Conservation (phyloP, 1,140 invertebrate species). For the Cotesia glomerata region DNA sequence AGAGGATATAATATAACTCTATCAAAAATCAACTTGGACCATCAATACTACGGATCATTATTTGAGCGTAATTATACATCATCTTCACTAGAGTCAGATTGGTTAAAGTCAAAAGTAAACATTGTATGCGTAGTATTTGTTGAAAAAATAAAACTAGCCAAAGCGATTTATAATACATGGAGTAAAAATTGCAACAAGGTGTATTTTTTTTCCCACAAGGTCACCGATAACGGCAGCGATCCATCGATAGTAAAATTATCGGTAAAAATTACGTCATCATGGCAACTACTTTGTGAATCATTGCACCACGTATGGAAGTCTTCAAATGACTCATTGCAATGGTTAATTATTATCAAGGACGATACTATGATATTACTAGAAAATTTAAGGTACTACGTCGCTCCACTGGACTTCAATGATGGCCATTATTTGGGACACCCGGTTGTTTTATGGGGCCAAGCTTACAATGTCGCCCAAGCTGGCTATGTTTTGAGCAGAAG, state of each 20-base stretch:
- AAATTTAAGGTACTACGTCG: slow-evolving; percentile 61
- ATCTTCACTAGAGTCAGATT: slow-evolving; percentile 48
- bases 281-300: slow-evolving; percentile 59
- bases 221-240: slow-evolving; percentile 33
- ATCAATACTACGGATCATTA: slow-evolving; percentile 40
- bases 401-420: slow-evolving; percentile 49
- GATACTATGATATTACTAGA: slow-evolving; percentile 62
- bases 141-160: slow-evolving; percentile 48
- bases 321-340: slow-evolving; percentile 42
- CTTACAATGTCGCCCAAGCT: slow-evolving; percentile 63
- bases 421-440: slow-evolving; percentile 65
- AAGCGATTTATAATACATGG: slow-evolving; percentile 54
- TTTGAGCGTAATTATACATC: background rate
- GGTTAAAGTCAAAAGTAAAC: slow-evolving; percentile 48
- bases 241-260: slow-evolving; percentile 45
- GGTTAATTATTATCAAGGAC: slow-evolving; percentile 63
- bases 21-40: slow-evolving; percentile 45
- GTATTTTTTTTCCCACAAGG: slow-evolving; percentile 49
- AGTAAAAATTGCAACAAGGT: slow-evolving; percentile 53
- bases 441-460: slow-evolving; percentile 59
- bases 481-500: slow-evolving; percentile 64
- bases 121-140: slow-evolving; percentile 56
- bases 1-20: slow-evolving; percentile 35
- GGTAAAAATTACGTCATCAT: slow-evolving; percentile 56
- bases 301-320: slow-evolving; percentile 53